These are phyloP conservation scores for Apis laboriosa DNA, from an alignment of 1,140 invertebrate genomes.

Conservation along the genomic window DNA sequence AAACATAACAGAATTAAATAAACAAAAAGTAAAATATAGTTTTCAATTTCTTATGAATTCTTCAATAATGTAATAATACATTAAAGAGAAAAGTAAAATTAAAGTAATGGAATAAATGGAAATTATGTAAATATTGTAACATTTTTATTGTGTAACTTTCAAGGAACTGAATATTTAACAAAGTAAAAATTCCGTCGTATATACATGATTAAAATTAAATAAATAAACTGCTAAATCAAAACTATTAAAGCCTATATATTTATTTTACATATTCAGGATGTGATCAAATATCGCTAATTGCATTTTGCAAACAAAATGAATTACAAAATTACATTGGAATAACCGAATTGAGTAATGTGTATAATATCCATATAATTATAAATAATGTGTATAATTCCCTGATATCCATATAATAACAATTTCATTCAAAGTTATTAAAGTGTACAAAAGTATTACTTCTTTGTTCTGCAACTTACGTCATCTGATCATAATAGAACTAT, in stretches of 20 bases:
- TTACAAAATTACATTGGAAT: slow-evolving; percentile 24
- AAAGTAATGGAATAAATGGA: background rate
- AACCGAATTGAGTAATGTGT: slow-evolving; percentile 7
- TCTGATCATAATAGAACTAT: slow-evolving; percentile 1
- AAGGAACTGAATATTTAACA: background rate
- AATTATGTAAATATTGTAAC: background rate
- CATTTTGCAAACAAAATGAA: slow-evolving; percentile 25
- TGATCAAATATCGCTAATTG: background rate
- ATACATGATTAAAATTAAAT: slow-evolving; percentile 2
- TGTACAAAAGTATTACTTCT: background rate
- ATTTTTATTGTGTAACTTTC: background rate
- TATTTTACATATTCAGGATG: background rate
- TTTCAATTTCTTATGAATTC: too few species aligned
- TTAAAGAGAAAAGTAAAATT: background rate
- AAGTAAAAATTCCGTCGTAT: background rate
- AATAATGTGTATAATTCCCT: too few species aligned
- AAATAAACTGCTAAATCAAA: background rate
- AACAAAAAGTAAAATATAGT: background rate
- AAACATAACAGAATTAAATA: too few species aligned
- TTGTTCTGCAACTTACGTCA: background rate
- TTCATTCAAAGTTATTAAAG: background rate
- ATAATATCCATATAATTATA: background rate
- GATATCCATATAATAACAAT: background rate
- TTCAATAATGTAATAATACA: background rate
- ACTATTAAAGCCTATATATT: background rate